A percentile compares a stretch with the other conserved stretches of the same genome.
phyloP scores from a whole-genome alignment of 2,888 invertebrate genomes.

The Nephrotoma flavescens region DNA sequence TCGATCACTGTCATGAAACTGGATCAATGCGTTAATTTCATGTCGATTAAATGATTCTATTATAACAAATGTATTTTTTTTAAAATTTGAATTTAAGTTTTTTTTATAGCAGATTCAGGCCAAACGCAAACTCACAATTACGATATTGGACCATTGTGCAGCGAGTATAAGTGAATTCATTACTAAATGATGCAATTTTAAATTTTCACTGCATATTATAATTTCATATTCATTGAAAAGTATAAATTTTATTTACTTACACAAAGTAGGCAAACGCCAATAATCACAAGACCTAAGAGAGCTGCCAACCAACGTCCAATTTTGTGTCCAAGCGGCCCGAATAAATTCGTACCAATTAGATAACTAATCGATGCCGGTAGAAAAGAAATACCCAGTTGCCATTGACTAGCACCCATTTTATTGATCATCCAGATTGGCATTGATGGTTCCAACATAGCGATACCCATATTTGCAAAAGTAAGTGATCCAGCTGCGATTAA shows the following conservation, averaged over 20 bases:
- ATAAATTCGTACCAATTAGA: conserved; percentile 90
- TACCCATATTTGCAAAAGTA: conserved; percentile 98
- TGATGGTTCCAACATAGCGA: conserved; percentile 99
- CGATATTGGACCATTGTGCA: no score
- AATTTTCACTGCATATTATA: no score
- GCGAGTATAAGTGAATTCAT: no score
- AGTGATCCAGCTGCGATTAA: conserved; percentile 91
- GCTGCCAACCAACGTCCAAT: conserved; percentile 97
- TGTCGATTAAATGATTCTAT: no score
- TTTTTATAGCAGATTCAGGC: no score
- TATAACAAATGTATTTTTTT: no score
- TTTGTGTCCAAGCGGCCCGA: conserved; percentile 92
- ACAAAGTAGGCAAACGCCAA: conserved; percentile 83
- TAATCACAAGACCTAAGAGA: conserved; percentile 81
- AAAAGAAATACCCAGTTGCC: conserved; percentile 93
- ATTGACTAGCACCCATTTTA: conserved; percentile 87
- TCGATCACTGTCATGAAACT: no score
- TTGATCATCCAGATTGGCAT: conserved; percentile 99
- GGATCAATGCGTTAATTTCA: no score
- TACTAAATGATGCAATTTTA: no score
- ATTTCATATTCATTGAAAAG: neutral
- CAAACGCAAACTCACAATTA: no score
- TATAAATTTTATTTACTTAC: conserved; percentile 42
- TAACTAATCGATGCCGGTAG: conserved; percentile 94
- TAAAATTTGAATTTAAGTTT: no score